These are phyloP conservation scores for Parauchenoglanis ngamensis DNA, from an alignment of 2,797 vertebrate species.

Conservation along the genomic window DNA sequence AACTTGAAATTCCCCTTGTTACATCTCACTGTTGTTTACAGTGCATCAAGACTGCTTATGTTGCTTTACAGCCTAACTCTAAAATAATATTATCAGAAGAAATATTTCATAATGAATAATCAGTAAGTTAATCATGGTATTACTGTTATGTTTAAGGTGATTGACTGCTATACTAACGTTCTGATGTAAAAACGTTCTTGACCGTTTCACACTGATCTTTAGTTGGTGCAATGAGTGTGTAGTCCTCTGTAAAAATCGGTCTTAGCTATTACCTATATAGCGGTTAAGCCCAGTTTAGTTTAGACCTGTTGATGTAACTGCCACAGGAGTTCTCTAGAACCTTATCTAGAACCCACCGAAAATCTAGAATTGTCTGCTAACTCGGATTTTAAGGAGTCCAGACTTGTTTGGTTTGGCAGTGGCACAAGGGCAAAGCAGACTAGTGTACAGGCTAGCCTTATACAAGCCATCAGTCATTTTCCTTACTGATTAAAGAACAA, in stretches of 20 bases:
- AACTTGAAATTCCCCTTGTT: too few relatives aligned
- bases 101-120: not conserved
- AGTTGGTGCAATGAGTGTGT: not conserved
- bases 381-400: not conserved
- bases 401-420: not conserved
- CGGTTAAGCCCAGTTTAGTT: not conserved
- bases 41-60: not conserved
- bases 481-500: not conserved
- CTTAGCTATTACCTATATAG: not conserved
- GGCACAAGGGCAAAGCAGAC: constrained; percentile 16
- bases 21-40: not conserved
- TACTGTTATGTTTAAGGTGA: not conserved
- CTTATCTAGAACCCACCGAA: not conserved
- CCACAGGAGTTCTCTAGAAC: too few relatives aligned
- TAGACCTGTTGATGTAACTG: not conserved
- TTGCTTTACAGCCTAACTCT: not conserved
- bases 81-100: not conserved
- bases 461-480: not conserved
- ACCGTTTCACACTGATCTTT: not conserved
- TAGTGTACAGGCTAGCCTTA: not conserved
- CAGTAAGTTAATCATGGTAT: too few relatives aligned
- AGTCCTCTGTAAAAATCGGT: not conserved
- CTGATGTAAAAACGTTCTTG: not conserved
- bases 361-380: not conserved
- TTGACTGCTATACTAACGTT: not conserved